Evolutionary conservation across 1,140 invertebrate genomes (phyloP).

Genomic region (Pemphigus obesinymphae): DNA sequence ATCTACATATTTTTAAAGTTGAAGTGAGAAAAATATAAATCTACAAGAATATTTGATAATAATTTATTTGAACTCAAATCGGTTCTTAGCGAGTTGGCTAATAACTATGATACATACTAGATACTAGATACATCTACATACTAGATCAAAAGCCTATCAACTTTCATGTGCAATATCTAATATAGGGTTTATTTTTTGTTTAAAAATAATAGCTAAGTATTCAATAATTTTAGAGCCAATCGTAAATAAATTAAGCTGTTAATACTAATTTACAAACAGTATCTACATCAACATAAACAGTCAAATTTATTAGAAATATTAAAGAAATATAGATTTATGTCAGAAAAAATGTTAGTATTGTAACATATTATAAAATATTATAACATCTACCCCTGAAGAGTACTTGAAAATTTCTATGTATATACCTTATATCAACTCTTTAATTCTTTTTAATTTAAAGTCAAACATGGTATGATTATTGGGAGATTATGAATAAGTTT

Average conservation of each 20-base stretch:
- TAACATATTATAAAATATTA: background rate
- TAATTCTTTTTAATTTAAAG: background rate
- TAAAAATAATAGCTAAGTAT: background rate
- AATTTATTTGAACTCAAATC: too few species aligned
- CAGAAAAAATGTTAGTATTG: background rate
- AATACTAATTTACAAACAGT: background rate
- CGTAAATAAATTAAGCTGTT: background rate
- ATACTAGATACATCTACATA: too few species aligned
- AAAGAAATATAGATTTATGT: background rate
- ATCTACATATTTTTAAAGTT: too few species aligned
- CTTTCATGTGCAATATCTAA: background rate
- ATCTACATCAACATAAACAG: background rate
- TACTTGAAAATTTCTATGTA: background rate
- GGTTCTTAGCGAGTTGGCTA: too few species aligned
- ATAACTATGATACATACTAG: too few species aligned
- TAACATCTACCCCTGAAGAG: background rate
- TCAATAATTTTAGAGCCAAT: background rate
- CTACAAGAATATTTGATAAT: too few species aligned
- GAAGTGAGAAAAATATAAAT: too few species aligned
- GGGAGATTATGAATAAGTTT: background rate
- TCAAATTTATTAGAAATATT: background rate
- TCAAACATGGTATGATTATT: background rate
- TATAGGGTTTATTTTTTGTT: background rate
- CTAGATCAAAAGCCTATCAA: background rate
- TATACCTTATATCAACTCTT: background rate